Evolutionary conservation across 1,140 invertebrate species (phyloP), one percentile per base, ranked within the genome.

Genomic region (Patella vulgata): DNA sequence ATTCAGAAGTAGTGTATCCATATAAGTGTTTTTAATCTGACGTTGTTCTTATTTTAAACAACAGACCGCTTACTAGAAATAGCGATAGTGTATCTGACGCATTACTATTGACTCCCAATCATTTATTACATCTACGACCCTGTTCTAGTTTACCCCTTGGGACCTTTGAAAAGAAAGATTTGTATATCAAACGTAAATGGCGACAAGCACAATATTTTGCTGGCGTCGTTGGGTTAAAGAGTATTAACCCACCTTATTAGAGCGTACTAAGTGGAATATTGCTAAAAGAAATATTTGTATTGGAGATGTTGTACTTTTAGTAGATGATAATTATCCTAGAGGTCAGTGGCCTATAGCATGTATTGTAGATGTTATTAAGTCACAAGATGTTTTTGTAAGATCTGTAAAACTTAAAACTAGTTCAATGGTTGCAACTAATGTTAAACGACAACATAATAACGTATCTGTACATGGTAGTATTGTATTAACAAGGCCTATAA

Each of bases 191-290:
- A 42, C 27, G 63, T 31, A 14, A 63, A 23, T 74, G 69, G 74
- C 39, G 63, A 19, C 61, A 71, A 58, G 58, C 68, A 8, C 71
- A 76, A 40, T 71, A 72, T 39, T 23, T 74, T 17, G 50, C 69
- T n/a, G 53, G 71, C 48, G 21, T 65, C 2, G 70, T 72, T 51
- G 70, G 68, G 71, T n/a, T n/a, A n/a, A n/a, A n/a, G n/a, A n/a
- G n/a, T n/a, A n/a, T n/a, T n/a, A n/a, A n/a, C n/a, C n/a, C 1
- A 11, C 50, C 19, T 36, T 73, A 21, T 63, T 71, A 50, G 55
- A 59, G 33, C 27, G 68, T 33, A 68, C 70, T 25, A 71, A 73
- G 33, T 73, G 71, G 68, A n/a, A 12, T 21, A 48, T 55, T 3
- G 21, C 17, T 11, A 60, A 39, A 27, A 30, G 30, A 12, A 73